Percentiles rank a stretch among this genome's conserved stretches.
Conservation (phyloP, 2,797 vertebrate species). For the Chaunax sp. region DNA sequence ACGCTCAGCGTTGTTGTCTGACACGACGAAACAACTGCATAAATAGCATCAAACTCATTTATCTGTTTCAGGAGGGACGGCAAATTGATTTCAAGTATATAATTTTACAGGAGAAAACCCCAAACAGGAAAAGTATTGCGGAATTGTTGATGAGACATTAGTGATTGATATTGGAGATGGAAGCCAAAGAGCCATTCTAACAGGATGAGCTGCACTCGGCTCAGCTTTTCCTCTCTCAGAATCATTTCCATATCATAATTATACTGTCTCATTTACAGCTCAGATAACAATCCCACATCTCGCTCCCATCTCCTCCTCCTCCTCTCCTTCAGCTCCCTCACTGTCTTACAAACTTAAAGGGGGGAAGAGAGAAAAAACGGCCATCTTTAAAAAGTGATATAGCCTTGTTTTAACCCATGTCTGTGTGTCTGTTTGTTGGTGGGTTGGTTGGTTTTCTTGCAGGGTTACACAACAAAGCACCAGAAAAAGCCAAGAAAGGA, state of each 20-base stretch:
- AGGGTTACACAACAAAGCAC: too few relatives aligned
- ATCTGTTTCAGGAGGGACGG: slow-evolving; percentile 45
- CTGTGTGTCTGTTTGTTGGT: too few relatives aligned
- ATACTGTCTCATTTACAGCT: slow-evolving; percentile 90
- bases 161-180: slow-evolving; percentile 64
- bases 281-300: slow-evolving; percentile 88
- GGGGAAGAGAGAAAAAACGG: not conserved
- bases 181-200: slow-evolving; percentile 51
- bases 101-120: slow-evolving; percentile 38
- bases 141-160: slow-evolving; percentile 66
- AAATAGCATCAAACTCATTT: slow-evolving; percentile 54
- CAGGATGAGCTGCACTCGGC: slow-evolving; percentile 65
- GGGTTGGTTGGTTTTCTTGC: not conserved
- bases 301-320: slow-evolving; percentile 43
- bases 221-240: slow-evolving; percentile 82
- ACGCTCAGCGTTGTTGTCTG: slow-evolving; percentile 45
- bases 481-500: not conserved
- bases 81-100: slow-evolving; percentile 65
- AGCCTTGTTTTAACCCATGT: not conserved
- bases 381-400: slow-evolving; percentile 20
- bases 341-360: slow-evolving; percentile 46
- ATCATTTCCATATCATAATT: slow-evolving; percentile 97
- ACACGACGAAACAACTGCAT: slow-evolving; percentile 40
- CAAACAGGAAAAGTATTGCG: slow-evolving; percentile 51
- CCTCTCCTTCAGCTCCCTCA: slow-evolving; percentile 29